These are phyloP conservation scores for Sicus ferrugineus DNA, from an alignment of 2,888 invertebrate species.

Conservation along the genomic window DNA sequence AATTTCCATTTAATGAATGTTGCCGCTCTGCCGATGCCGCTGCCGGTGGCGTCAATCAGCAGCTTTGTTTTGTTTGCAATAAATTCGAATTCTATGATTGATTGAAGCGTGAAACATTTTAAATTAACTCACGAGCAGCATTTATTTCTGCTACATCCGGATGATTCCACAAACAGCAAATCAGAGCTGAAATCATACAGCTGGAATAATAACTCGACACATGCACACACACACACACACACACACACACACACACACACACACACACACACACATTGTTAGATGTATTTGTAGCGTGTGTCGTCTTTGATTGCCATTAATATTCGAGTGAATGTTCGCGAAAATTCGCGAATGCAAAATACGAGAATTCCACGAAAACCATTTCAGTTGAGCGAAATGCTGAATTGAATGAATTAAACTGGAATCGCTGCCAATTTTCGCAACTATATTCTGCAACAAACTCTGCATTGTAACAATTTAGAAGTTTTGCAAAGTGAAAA, in stretches of 20 bases:
- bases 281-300: conserved; percentile 23
- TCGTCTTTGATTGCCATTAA: too few relatives aligned
- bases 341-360: not conserved
- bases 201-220: not conserved
- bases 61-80: conserved; percentile 41
- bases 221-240: conserved; percentile 17
- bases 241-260: conserved; percentile 32
- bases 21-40: not conserved
- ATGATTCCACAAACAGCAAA: conserved; percentile 13
- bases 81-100: conserved; percentile 46
- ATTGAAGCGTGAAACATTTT: conserved; percentile 59
- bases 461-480: too few relatives aligned
- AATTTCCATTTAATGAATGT: too few relatives aligned
- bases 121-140: conserved; percentile 40
- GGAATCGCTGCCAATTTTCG: too few relatives aligned
- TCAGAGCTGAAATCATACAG: not conserved
- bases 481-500: too few relatives aligned
- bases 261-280: conserved; percentile 27
- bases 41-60: conserved; percentile 38
- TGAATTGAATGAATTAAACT: not conserved
- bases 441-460: too few relatives aligned
- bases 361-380: not conserved
- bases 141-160: conserved; percentile 51
- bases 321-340: not conserved
- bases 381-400: not conserved